Evolutionary conservation across 37 sponge, comb jelly and placozoan species (phyloP).

Genomic region (Tethya wilhelma): DNA sequence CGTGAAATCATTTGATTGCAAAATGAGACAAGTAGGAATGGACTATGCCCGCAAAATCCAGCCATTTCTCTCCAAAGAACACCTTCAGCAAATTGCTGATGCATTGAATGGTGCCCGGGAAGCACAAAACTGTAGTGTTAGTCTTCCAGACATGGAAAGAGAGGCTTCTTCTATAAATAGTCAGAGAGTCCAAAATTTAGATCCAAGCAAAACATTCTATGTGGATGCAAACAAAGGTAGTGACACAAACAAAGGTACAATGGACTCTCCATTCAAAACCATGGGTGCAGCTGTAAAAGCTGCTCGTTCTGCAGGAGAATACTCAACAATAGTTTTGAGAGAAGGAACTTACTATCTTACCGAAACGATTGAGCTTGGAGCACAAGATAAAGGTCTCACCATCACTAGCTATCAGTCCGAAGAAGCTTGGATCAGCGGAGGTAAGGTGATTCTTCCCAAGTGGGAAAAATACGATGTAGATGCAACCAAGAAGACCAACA

Average conservation of each 20-base stretch:
- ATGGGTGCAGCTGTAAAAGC: slow-evolving; percentile 34
- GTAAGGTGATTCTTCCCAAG: slow-evolving; percentile 38
- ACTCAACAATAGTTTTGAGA: slow-evolving; percentile 54
- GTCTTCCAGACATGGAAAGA: too few relatives aligned
- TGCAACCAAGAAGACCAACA: slow-evolving; percentile 5
- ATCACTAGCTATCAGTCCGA: slow-evolving; percentile 49
- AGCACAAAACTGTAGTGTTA: too few relatives aligned
- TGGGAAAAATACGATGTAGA: slow-evolving; percentile 31
- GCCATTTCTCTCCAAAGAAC: too few relatives aligned
- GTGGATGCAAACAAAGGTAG: slow-evolving; percentile 61
- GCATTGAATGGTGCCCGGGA: too few relatives aligned
- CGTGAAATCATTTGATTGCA: too few relatives aligned
- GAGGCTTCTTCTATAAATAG: too few relatives aligned
- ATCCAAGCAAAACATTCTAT: too few relatives aligned
- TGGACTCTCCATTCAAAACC: slow-evolving; percentile 37
- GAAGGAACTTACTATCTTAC: slow-evolving; percentile 59
- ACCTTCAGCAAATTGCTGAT: too few relatives aligned
- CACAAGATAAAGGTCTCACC: slow-evolving; percentile 42
- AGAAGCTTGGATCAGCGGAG: slow-evolving; percentile 70
- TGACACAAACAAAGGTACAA: slow-evolving; percentile 61
- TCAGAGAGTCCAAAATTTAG: too few relatives aligned
- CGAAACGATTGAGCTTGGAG: slow-evolving; percentile 42
- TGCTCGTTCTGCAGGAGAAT: slow-evolving; percentile 10
- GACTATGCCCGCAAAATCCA: too few relatives aligned
- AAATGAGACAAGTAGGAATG: too few relatives aligned